These are phyloP conservation scores for Percopsis transmontana DNA, from an alignment of 2,113 vertebrate genomes.

Conservation along the genomic window DNA sequence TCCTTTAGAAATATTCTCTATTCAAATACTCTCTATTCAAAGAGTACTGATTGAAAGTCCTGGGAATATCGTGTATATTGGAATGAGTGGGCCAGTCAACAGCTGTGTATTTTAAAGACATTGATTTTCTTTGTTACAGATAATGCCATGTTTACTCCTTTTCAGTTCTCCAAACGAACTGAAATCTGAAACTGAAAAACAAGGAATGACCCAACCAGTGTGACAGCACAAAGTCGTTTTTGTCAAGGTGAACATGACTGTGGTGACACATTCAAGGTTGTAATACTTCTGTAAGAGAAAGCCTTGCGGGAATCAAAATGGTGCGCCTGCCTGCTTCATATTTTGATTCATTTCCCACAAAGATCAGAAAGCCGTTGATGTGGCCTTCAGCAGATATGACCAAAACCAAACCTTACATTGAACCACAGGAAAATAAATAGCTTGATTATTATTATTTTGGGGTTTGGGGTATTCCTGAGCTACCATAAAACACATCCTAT, in stretches of 20 bases:
- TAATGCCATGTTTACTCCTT: too few species aligned
- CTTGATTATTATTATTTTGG: constrained; percentile 24
- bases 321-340: constrained; percentile 5
- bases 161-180: too few species aligned
- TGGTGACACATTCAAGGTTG: constrained; percentile 15
- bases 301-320: constrained; percentile 10
- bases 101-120: too few species aligned
- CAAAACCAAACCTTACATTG: constrained; percentile 10
- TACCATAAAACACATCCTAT: constrained; percentile 44
- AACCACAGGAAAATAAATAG: constrained; percentile 59
- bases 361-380: constrained; percentile 23
- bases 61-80: too few species aligned
- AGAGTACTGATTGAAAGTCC: too few species aligned
- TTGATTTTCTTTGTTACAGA: too few species aligned
- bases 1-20: too few species aligned
- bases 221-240: too few species aligned
- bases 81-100: too few species aligned
- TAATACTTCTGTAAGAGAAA: background rate
- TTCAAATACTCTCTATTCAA: too few species aligned
- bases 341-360: constrained; percentile 46
- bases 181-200: too few species aligned
- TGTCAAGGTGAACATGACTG: background rate
- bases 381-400: constrained; percentile 47
- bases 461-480: constrained; percentile 20
- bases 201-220: too few species aligned